A percentile compares a stretch with the other conserved stretches of the same genome.
Evolutionary conservation across 2,797 vertebrate species (phyloP).

Genomic region (Arnoldichthys spilopterus): DNA sequence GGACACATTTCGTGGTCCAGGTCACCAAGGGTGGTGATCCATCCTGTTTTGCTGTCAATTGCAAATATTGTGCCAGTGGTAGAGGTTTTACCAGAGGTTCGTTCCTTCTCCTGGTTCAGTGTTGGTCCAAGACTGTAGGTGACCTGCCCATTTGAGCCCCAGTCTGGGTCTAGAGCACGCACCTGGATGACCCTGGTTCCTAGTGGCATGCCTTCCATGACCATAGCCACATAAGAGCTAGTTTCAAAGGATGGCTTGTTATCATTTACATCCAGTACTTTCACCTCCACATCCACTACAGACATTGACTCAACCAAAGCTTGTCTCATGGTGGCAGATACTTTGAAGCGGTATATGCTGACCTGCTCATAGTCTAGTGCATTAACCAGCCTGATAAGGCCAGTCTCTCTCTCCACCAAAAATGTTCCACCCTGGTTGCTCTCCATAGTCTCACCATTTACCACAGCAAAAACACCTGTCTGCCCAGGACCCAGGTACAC

Average conservation of each 20-base stretch:
- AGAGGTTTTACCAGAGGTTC: slow-evolving; percentile 54
- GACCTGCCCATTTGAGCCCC: slow-evolving; percentile 92
- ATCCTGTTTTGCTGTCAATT: slow-evolving; percentile 92
- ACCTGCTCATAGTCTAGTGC: slow-evolving; percentile 90
- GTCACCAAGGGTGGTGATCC: slow-evolving; percentile 89
- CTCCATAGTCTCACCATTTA: slow-evolving; percentile 87
- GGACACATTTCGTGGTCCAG: slow-evolving; percentile 88
- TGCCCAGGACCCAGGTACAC: slow-evolving; percentile 86
- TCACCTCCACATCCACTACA: slow-evolving; percentile 91
- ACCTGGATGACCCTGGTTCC: slow-evolving; percentile 91
- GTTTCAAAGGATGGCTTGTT: slow-evolving; percentile 92
- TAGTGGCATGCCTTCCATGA: slow-evolving; percentile 91
- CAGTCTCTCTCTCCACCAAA: slow-evolving; percentile 88
- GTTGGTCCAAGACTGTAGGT: slow-evolving; percentile 84
- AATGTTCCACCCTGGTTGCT: slow-evolving; percentile 90
- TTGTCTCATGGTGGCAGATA: slow-evolving; percentile 80
- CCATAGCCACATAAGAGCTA: slow-evolving; percentile 87
- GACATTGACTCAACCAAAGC: slow-evolving; percentile 83
- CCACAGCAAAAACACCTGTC: slow-evolving; percentile 77
- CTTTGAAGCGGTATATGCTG: slow-evolving; percentile 89
- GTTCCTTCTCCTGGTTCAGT: slow-evolving; percentile 71
- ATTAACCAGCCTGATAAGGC: slow-evolving; percentile 86
- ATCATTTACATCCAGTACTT: slow-evolving; percentile 93
- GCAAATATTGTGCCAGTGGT: slow-evolving; percentile 77
- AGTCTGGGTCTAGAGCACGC: slow-evolving; percentile 90